A percentile compares a stretch with the other conserved stretches of the same genome.
phyloP scores from a whole-genome alignment of 2,888 invertebrate species.

The Kryphioiulus occultus region DNA sequence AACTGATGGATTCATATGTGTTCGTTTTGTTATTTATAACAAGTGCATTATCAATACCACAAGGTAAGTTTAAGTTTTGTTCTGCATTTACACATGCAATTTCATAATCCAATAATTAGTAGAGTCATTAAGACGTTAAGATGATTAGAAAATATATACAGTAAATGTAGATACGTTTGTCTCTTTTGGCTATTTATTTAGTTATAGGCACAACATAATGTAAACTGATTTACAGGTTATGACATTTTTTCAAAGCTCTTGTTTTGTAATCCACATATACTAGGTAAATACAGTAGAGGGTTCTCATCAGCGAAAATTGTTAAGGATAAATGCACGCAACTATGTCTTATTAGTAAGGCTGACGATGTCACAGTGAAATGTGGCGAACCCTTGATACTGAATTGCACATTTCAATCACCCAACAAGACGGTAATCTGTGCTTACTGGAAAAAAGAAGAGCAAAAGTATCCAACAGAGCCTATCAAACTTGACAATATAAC shows the following conservation, averaged over 20 bases:
- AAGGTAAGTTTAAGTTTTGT: not conserved
- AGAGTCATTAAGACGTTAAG: too few species aligned
- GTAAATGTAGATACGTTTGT: too few species aligned
- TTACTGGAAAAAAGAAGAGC: not conserved
- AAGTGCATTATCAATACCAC: not conserved
- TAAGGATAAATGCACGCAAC: too few species aligned
- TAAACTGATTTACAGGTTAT: not conserved
- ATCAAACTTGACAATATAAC: not conserved
- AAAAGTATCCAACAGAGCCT: not conserved
- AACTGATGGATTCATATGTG: not conserved
- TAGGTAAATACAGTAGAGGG: not conserved
- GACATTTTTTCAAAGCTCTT: not conserved
- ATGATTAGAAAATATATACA: too few species aligned
- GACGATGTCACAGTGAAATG: not conserved
- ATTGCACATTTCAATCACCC: not conserved
- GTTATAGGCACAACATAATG: too few species aligned
- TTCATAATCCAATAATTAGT: too few species aligned
- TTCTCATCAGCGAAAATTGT: not conserved
- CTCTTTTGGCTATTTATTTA: too few species aligned
- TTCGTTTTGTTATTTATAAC: not conserved
- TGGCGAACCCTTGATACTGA: not conserved
- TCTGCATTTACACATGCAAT: too few species aligned
- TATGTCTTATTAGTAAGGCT: not conserved
- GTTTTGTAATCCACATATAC: not conserved
- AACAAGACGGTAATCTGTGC: not conserved